Evolutionary conservation across 2,888 invertebrate species (phyloP), one percentile per base, ranked within the genome.

Genomic region (Trissoscelio sp.): DNA sequence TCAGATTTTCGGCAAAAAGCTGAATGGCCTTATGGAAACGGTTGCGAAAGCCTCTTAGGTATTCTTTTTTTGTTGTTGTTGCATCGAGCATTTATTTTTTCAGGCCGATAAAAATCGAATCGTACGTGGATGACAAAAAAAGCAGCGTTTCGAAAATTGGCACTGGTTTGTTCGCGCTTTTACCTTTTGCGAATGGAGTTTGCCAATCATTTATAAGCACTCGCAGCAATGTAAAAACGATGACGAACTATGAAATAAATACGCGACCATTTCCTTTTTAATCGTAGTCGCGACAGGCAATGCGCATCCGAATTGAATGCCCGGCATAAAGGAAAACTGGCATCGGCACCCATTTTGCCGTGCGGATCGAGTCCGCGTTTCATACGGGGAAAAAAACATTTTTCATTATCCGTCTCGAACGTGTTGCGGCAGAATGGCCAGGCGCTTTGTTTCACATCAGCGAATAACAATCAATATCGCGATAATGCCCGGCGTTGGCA

Each of bases 381-480:
- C 55, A 55, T 20, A 34, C 44, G 12, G 48, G 20, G 28, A 51
- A 64, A 64, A 66, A 55, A 69, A 62, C 69, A 70, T 64, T 70
- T 78, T 70, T 78, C 78, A 78, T 78, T 70, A 78, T 78, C 70
- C 64, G 51, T 70, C 46, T 78, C 55, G 53, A 39, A 14, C 57
- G 57, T 70, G 78, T 64, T 64, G 64, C 34, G 44, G 57, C 28
- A 53, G 70, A 78, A 70, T 46, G 42, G 70, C 64, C 70, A 69
- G 64, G 22, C 55, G 64, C 57, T 70, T 78, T 78, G 70, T 70
- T 78, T 78, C 70, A 51, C 64, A 78, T 78, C 78, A 57, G 64
- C 64, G 48, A 57, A 55, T 64, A 79, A 79, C 72, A 79, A 79
- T 79, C 79, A 66, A 79, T 79, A 72, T 72, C 64, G 51, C 70